phyloP scores from a whole-genome alignment of 53 echinoderm and acorn worm genomes.

The Luidia sarsii region DNA sequence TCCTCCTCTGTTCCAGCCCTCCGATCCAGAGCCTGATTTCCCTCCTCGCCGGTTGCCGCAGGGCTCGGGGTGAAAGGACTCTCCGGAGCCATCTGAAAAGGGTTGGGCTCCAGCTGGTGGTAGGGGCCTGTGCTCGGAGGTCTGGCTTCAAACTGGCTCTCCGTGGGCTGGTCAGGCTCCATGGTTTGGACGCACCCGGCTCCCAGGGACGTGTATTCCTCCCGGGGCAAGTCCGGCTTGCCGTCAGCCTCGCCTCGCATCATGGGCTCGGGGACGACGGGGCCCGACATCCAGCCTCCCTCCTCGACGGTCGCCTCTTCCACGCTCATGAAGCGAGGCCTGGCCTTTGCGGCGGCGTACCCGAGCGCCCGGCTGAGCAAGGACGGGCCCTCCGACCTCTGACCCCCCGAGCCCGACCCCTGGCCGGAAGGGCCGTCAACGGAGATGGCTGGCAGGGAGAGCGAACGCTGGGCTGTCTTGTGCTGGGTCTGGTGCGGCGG shows the following conservation, averaged over 20 bases:
- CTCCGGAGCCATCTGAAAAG: slow-evolving; percentile 2
- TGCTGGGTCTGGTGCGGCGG: too few relatives aligned
- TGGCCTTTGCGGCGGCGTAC: not conserved
- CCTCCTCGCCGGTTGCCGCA: not conserved
- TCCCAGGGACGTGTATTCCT: slow-evolving; percentile 53
- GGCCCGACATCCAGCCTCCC: not conserved
- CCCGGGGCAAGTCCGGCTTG: slow-evolving; percentile 51
- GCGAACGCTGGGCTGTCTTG: slow-evolving; percentile 65
- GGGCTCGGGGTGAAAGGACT: not conserved
- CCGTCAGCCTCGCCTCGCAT: not conserved
- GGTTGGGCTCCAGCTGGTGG: slow-evolving; percentile 20
- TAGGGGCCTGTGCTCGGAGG: not conserved
- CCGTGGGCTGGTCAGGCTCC: not conserved
- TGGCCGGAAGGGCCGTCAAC: not conserved
- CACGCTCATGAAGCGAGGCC: slow-evolving; percentile 47
- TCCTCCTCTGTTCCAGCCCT: too few relatives aligned
- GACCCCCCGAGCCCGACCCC: slow-evolving; percentile 6
- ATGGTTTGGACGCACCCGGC: not conserved
- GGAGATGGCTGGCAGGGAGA: slow-evolving; percentile 68
- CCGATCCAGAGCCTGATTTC: too few relatives aligned
- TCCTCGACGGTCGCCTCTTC: slow-evolving; percentile 10
- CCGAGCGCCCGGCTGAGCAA: not conserved
- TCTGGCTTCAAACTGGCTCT: not conserved
- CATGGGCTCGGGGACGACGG: not conserved
- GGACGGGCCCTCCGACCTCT: slow-evolving; percentile 2